Base-by-base conservation (phyloP, 1,140 invertebrate species). In the Tetramorium parvispinum region DNA sequence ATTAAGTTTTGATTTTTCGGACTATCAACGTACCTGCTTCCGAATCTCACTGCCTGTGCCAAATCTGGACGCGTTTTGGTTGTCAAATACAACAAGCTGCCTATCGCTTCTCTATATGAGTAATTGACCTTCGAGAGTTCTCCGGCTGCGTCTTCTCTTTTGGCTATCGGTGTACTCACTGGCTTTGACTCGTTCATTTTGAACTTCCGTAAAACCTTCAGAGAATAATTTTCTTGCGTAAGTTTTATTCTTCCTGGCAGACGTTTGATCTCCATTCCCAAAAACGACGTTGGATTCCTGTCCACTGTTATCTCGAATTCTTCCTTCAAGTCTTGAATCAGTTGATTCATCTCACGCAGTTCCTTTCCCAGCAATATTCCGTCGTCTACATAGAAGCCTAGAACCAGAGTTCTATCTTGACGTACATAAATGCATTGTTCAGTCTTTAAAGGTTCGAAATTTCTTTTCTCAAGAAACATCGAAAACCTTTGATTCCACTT, bases 161-260 rank as follows among this genome's bases (percentile, higher is more conserved):
- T 79, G 16, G 13, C 8, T 18, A 53, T 11, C 10, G 61, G 76
- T 1, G 61, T n/a, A 1, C 10, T 37, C 0, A 66, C 46, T 53
- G 76, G 43, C 13, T 79, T 79, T 6, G 76, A 32, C 18, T 79
- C 27, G 10, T 63, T 6, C 76, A 79, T 79, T 11, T 37, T 37
- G 65, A 16, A 51, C n/a, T 1, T 53, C 37, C 7, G 5, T 7
- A 40, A 7, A 7, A 40, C 1, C 37, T 40, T 40, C 37, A 7
- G 5, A 0, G 37, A 40, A 7, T 40, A 40, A 7, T 40, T 40
- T 40, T 40, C 37, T 40, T 40, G 37, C 5, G 37, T 40, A 6
- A 40, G 37, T 7, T 40, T 40, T 7, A 40, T 6, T 40, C 0
- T 40, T 40, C 37, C 37, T 40, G 37, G 7, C 7, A 7, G 7